Evolutionary conservation across 2,797 vertebrate genomes (phyloP).

Genomic region (Apogon hyalosoma): DNA sequence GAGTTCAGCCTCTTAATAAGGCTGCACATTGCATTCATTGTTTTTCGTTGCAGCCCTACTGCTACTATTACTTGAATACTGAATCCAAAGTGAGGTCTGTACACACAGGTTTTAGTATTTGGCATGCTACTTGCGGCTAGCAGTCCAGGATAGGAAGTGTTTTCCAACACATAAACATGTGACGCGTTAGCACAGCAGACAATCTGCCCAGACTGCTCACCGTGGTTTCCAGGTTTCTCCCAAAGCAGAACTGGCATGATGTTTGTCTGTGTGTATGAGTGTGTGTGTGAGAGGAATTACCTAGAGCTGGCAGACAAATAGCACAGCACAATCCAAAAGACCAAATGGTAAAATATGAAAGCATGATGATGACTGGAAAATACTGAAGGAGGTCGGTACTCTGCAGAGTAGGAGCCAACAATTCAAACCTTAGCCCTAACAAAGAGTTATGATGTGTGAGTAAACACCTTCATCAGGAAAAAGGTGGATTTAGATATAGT

Average conservation of each 20-base stretch:
- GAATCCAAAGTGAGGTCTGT: slow-evolving; percentile 5
- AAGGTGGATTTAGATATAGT: background rate
- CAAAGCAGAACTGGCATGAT: slow-evolving; percentile 48
- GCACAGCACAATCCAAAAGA: slow-evolving; percentile 47
- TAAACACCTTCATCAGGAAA: slow-evolving; percentile 22
- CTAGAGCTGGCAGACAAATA: slow-evolving; percentile 53
- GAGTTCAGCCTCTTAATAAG: slow-evolving; percentile 18
- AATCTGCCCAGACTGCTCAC: slow-evolving; percentile 62
- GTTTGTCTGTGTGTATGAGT: slow-evolving; percentile 60
- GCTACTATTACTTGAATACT: slow-evolving; percentile 10
- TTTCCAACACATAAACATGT: slow-evolving; percentile 51
- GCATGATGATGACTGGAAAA: slow-evolving; percentile 36
- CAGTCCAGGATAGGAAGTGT: slow-evolving; percentile 44
- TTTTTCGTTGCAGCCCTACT: slow-evolving; percentile 29
- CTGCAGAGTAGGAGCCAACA: slow-evolving; percentile 28
- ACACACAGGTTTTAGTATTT: slow-evolving; percentile 41
- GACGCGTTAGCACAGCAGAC: slow-evolving; percentile 54
- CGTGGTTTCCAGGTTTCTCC: slow-evolving; percentile 61
- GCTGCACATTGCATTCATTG: slow-evolving; percentile 22
- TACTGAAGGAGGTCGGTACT: slow-evolving; percentile 7
- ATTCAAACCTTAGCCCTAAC: slow-evolving; percentile 20
- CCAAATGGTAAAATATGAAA: slow-evolving; percentile 51
- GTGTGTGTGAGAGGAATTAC: slow-evolving; percentile 51
- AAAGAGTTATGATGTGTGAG: background rate
- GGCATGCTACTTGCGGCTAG: slow-evolving; percentile 53